Conservation (phyloP, 2,888 invertebrate genomes). For the Pseudanteris insignis region DNA sequence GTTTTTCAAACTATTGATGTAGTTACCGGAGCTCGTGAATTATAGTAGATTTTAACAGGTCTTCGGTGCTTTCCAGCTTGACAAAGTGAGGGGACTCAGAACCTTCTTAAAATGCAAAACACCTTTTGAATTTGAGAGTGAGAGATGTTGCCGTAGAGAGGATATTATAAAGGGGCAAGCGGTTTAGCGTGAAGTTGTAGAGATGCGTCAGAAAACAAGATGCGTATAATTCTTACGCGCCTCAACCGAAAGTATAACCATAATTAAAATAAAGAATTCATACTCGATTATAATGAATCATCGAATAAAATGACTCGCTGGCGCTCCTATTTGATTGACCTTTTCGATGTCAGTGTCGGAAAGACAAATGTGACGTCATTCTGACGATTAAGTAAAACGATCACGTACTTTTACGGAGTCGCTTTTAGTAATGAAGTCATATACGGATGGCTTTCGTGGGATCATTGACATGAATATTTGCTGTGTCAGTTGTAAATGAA, state of each 20-base stretch:
- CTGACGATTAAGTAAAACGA: slow-evolving; percentile 44
- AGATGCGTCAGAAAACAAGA: slow-evolving; percentile 40
- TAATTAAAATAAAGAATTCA: slow-evolving; percentile 37
- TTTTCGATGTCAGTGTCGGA: not conserved
- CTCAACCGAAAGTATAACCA: slow-evolving; percentile 3
- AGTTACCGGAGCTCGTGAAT: slow-evolving; percentile 50
- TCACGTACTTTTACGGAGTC: slow-evolving; percentile 46
- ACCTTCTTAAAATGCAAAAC: slow-evolving; percentile 66
- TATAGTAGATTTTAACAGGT: slow-evolving; percentile 53
- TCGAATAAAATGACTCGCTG: slow-evolving; percentile 25
- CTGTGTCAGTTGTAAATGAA: not conserved
- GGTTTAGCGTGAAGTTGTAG: slow-evolving; percentile 5
- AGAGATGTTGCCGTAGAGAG: slow-evolving; percentile 24
- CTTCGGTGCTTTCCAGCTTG: slow-evolving; percentile 31
- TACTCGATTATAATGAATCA: slow-evolving; percentile 38
- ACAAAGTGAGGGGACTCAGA: slow-evolving; percentile 57
- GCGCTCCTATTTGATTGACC: slow-evolving; percentile 13
- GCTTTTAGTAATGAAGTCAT: slow-evolving; percentile 29
- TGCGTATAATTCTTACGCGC: not conserved
- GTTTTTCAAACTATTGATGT: slow-evolving; percentile 18
- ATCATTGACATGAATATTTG: slow-evolving; percentile 16
- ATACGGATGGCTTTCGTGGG: slow-evolving; percentile 23
- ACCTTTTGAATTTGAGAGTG: slow-evolving; percentile 49
- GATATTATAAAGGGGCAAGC: slow-evolving; percentile 16
- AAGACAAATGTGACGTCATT: slow-evolving; percentile 30